A percentile compares a stretch with the other conserved stretches of the same genome.
Conservation (phyloP, 2,797 vertebrate species). For the Acropternis orthonyx region DNA sequence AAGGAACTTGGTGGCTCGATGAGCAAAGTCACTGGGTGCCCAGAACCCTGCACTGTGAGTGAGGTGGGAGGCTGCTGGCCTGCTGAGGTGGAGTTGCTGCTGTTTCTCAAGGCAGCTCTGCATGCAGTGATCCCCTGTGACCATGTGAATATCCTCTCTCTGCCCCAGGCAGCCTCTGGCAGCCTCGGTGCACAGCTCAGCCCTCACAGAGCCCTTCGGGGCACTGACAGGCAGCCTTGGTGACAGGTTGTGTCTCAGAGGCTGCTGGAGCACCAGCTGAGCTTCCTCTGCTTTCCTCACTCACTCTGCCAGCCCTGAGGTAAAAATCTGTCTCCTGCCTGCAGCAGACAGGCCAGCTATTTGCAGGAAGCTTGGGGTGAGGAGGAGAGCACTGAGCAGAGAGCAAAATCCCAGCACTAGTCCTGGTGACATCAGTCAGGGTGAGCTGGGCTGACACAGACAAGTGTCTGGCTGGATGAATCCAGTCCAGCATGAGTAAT, state of each 20-base stretch:
- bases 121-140: not conserved
- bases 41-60: not conserved
- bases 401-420: not conserved
- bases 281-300: not conserved
- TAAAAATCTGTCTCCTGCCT: not conserved
- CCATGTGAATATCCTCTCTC: not conserved
- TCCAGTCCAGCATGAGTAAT: not conserved
- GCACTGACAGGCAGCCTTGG: not conserved
- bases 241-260: not conserved
- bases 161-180: not conserved
- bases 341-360: not conserved
- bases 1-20: not conserved
- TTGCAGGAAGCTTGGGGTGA: not conserved
- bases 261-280: not conserved
- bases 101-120: not conserved
- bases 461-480: not conserved
- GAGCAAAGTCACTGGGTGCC: not conserved
- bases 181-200: not conserved
- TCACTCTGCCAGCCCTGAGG: not conserved
- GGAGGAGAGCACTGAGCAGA: not conserved
- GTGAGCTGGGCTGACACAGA: accelerated
- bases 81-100: not conserved
- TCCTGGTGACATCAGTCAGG: not conserved
- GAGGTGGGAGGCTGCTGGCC: not conserved
- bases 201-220: not conserved